Percentiles rank a stretch among this genome's conserved stretches.
phyloP scores from a whole-genome alignment of 2,797 vertebrate species.

The Cuniculus paca region DNA sequence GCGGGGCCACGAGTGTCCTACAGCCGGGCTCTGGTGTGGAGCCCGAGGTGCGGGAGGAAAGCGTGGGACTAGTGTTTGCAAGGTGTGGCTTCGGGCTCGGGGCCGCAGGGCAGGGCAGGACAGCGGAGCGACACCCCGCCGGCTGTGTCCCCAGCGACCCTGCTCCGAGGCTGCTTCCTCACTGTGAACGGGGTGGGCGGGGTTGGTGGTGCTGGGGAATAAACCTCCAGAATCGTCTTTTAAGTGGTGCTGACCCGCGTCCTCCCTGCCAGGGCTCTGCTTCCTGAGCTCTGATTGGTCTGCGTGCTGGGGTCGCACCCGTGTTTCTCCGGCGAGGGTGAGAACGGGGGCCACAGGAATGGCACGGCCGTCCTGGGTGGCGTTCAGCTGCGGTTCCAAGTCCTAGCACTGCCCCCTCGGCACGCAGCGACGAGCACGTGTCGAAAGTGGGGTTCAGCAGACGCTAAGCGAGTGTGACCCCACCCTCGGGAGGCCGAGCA shows the following conservation, averaged over 20 bases:
- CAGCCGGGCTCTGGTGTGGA: constrained; percentile 55
- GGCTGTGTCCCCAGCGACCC: constrained; percentile 61
- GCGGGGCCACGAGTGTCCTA: not conserved
- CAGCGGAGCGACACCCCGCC: constrained; percentile 57
- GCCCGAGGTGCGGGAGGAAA: constrained; percentile 7
- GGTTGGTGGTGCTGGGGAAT: constrained; percentile 71
- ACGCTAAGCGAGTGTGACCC: not conserved
- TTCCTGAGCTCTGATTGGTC: not conserved
- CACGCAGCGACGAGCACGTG: not conserved
- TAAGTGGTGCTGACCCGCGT: constrained; percentile 43
- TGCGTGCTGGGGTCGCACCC: not conserved
- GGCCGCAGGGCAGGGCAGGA: constrained; percentile 49
- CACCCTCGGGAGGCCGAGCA: not conserved
- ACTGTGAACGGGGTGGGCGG: constrained; percentile 79
- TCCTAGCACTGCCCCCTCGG: not conserved
- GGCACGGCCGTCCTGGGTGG: not conserved
- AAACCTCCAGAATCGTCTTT: constrained; percentile 81
- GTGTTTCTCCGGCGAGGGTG: not conserved
- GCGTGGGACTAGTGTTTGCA: constrained; percentile 60
- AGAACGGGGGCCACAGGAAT: not conserved
- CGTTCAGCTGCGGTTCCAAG: not conserved
- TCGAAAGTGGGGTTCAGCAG: not conserved
- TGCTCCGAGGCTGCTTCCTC: constrained; percentile 78
- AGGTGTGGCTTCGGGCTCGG: constrained; percentile 66
- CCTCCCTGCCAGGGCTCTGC: not conserved